Percentiles rank a stretch among this genome's conserved stretches.
Conservation (phyloP, 1,140 invertebrate species). For the Antheraea mylitta region DNA sequence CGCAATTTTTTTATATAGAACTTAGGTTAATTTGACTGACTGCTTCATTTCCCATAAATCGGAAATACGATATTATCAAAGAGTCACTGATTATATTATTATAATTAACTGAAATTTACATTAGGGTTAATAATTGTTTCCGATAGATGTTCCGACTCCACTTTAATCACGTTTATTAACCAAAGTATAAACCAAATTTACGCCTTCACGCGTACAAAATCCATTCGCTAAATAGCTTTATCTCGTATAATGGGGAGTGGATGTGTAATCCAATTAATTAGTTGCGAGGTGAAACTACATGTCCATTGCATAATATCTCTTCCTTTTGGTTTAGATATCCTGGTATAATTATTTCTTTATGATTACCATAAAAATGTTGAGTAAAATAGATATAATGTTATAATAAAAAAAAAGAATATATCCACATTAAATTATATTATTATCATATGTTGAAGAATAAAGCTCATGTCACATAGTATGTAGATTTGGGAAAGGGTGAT, state of each 20-base stretch:
- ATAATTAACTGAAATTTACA: not conserved
- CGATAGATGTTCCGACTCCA: slow-evolving; percentile 24
- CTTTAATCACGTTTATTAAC: slow-evolving; percentile 49
- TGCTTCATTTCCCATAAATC: not conserved
- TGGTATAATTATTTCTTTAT: too few relatives aligned
- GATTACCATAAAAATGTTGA: too few relatives aligned
- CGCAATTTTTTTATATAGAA: too few relatives aligned
- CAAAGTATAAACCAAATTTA: slow-evolving; percentile 53
- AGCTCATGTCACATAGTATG: too few relatives aligned
- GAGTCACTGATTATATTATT: not conserved
- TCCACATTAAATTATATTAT: too few relatives aligned
- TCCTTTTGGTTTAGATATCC: not conserved
- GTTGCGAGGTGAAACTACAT: slow-evolving; percentile 58
- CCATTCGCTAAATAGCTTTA: slow-evolving; percentile 60
- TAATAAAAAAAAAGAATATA: too few relatives aligned
- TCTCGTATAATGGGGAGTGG: slow-evolving; percentile 57
- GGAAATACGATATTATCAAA: not conserved
- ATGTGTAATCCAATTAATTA: slow-evolving; percentile 67
- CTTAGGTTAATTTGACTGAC: not conserved
- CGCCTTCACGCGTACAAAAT: slow-evolving; percentile 56
- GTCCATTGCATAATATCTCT: slow-evolving; percentile 23
- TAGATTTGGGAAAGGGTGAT: too few relatives aligned
- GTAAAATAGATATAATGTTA: too few relatives aligned
- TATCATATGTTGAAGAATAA: too few relatives aligned
- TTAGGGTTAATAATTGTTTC: slow-evolving; percentile 9